Percentiles rank a stretch among this genome's conserved stretches.
These are phyloP conservation scores for Promerops cafer DNA, from an alignment of 2,113 vertebrate genomes.

Conservation along the genomic window DNA sequence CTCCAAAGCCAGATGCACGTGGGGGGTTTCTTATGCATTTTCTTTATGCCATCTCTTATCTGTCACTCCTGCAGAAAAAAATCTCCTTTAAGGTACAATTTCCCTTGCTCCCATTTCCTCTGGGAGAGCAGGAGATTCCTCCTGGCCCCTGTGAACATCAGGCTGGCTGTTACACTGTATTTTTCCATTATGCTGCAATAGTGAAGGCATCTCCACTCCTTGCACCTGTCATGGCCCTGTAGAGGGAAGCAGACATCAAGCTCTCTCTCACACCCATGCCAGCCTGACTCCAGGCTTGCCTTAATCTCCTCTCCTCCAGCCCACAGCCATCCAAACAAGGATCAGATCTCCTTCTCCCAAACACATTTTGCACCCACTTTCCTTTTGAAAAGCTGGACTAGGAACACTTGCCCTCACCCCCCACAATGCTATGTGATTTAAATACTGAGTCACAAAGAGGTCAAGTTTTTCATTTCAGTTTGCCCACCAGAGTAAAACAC, in stretches of 20 bases:
- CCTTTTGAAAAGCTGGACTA: background rate
- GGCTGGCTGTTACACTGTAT: background rate
- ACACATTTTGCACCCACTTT: background rate
- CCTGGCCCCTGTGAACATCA: background rate
- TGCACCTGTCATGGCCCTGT: background rate
- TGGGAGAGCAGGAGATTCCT: background rate
- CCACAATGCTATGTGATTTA: background rate
- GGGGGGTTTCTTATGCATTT: background rate
- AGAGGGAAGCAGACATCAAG: background rate
- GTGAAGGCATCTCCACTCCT: background rate
- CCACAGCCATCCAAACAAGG: background rate
- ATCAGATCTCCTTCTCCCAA: background rate
- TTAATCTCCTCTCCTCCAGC: background rate
- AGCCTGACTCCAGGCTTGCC: background rate
- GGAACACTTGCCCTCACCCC: background rate
- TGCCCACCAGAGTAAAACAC: background rate
- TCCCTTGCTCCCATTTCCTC: background rate
- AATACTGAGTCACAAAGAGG: background rate
- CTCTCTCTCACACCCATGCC: too few species aligned
- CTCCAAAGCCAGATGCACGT: background rate
- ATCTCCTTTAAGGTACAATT: background rate
- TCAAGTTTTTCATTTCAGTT: background rate
- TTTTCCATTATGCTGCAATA: accelerated
- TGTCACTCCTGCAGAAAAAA: background rate
- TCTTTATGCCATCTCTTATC: background rate